Percentiles rank a stretch among this genome's conserved stretches.
Conservation (phyloP, 2,113 vertebrate genomes). For the Bucco capensis region DNA sequence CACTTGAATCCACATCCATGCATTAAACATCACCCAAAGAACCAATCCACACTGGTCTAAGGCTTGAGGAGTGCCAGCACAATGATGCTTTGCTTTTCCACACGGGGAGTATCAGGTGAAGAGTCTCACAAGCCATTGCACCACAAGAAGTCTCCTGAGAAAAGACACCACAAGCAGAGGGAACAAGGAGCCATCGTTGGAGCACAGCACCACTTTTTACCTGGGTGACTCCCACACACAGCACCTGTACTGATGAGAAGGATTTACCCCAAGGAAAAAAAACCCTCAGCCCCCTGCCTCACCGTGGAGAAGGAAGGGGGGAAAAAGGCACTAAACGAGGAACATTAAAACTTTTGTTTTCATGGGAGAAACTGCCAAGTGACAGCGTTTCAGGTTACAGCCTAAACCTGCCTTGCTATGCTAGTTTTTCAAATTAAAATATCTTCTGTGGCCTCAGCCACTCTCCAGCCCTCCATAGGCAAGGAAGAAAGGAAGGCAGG, state of each 20-base stretch:
- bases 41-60: neutral
- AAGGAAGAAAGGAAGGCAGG: conserved; percentile 79
- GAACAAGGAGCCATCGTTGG: conserved; percentile 19
- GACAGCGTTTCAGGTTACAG: conserved; percentile 76
- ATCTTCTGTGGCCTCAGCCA: conserved; percentile 73
- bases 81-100: conserved; percentile 63
- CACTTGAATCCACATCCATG: conserved; percentile 60
- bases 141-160: conserved; percentile 35
- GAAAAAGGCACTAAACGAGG: conserved; percentile 4
- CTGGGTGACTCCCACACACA: neutral
- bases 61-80: conserved; percentile 5
- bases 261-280: neutral
- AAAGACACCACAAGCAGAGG: neutral
- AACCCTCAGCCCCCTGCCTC: neutral
- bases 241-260: neutral
- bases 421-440: conserved; percentile 83
- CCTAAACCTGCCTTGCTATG: conserved; percentile 66
- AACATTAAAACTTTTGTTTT: conserved; percentile 59
- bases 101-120: neutral
- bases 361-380: conserved; percentile 45
- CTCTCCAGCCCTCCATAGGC: conserved; percentile 74
- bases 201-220: neutral
- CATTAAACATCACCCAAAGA: conserved; percentile 50
- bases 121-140: neutral
- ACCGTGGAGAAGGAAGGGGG: rapidly evolving